Base-by-base conservation (phyloP, 1,140 invertebrate species). In the Rhagoletis pomonella region DNA sequence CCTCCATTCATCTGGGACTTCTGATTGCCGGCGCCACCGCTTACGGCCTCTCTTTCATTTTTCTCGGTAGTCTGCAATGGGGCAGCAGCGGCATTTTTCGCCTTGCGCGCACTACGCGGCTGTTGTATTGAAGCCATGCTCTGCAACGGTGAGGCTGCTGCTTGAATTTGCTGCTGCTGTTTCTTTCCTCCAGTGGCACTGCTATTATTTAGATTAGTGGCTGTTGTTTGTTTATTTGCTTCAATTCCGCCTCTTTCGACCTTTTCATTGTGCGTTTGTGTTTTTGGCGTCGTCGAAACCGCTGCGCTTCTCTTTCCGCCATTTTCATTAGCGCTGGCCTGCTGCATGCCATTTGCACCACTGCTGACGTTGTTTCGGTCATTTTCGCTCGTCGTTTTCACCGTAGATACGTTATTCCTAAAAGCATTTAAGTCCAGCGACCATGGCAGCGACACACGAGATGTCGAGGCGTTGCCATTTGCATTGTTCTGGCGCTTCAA, bases 181-280 rank as follows among this genome's bases (percentile, higher is more conserved):
- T 50, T 81, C 73, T 29, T 73, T 3, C 69, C 44, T 10, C 29
- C 29, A 29, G 29, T 29, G 64, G 9, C 39, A 29, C 39, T 87
- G 42, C 85, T 87, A 7, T 90, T 62, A 29, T 29, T 73, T 0
- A 42, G 1, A 47, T 7, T 81, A 29, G 47, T 42, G n/a, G n/a
- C 19, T 47, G 89, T 90, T 1, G 89, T 39, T 9, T 89, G 89
- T 1, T 88, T 4, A 89, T 10, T 85, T 89, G 87, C n/a, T 7
- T 62, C 60, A 7, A 9, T 14, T 4, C 12, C 60, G 7, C 73
- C 47, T 81, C 47, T 81, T 10, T 81, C 47, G 6, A 67, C 58
- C 87, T 59, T 88, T 64, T 88, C 88, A 59, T 62, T 60, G 60
- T 86, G 60, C 42, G 73, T 55, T 44, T 58, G 47, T 29, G 73